Evolutionary conservation across 1,140 invertebrate genomes (phyloP), one percentile per base, ranked within the genome.

Genomic region (Lordiphosa collinella): DNA sequence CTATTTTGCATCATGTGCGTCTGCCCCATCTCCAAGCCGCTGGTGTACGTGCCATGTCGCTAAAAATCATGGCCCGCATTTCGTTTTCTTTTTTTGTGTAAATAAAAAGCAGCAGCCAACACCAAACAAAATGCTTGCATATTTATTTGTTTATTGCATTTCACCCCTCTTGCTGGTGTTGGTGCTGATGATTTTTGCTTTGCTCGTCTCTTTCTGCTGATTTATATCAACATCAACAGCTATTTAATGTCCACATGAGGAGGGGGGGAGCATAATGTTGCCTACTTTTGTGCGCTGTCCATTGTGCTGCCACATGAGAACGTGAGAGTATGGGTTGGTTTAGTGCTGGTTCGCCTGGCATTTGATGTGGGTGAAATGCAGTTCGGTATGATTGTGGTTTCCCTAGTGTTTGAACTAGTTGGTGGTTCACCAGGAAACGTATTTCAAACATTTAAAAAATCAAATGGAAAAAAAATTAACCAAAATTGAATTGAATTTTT

Each of bases 61-160:
- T 76, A 82, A 82, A 82, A 82, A 82, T 82, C 76, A 84, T 84
- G 71, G 71, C 76, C 76, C 76, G 76, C 76, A 82, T 82, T 82
- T 84, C 67, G 57, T 57, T 22, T 40, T 11, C 12, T 40, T 34
- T 14, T 13, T 31, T 36, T 62, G 62, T 73, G 56, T 56, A 71
- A 82, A 82, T 82, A 71, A 82, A 82, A 61, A 69, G 50, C 40
- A 51, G 40, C 65, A 40, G 41, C 37, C 50, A 44, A 43, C 66
- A 67, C 41, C 74, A 69, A 40, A 71, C 25, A 43, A 41, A 73
- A 46, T 73, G 35, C 18, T 49, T 44, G 71, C 67, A 64, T 82
- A 84, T 84, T 82, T 82, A 82, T 82, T 82, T 82, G 78, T 76
- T 82, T 82, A 84, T 76, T 82, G 76, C 76, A 35, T 22, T 46